Conservation (phyloP, 2,888 invertebrate genomes). For the Xylocampa areola region DNA sequence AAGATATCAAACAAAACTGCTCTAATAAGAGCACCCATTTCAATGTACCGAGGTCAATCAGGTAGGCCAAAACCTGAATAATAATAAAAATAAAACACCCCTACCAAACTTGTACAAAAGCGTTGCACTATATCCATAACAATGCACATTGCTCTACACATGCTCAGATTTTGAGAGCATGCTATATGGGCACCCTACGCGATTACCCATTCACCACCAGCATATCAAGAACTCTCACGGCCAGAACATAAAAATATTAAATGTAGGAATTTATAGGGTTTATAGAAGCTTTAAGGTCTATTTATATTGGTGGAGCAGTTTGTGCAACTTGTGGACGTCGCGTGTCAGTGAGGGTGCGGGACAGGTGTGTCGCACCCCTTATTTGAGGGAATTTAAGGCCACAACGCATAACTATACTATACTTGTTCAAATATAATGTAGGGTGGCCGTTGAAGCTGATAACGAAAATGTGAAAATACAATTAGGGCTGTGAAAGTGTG, state of each 20-base stretch:
- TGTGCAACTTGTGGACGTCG: conserved; percentile 80
- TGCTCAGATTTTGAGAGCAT: conserved; percentile 76
- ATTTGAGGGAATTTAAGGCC: conserved; percentile 83
- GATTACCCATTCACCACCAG: conserved; percentile 57
- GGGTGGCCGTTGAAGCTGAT: conserved; percentile 71
- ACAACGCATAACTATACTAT: conserved; percentile 81
- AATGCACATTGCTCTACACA: conserved; percentile 82
- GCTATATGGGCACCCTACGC: conserved; percentile 73
- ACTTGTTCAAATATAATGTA: conserved; percentile 62
- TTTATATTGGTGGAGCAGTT: conserved; percentile 67
- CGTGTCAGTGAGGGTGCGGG: conserved; percentile 86
- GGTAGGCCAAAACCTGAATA: conserved; percentile 56
- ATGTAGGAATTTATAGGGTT: conserved; percentile 7
- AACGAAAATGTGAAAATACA: conserved; percentile 10
- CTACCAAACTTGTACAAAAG: conserved; percentile 63
- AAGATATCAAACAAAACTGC: neutral
- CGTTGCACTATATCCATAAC: conserved; percentile 79
- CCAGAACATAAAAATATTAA: conserved; percentile 20
- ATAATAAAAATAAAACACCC: conserved; percentile 73
- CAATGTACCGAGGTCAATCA: conserved; percentile 33
- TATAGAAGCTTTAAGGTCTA: conserved; percentile 64
- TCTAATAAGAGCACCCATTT: neutral
- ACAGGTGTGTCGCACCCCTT: conserved; percentile 87
- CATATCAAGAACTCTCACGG: conserved; percentile 58
- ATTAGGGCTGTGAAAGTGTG: no score